These are phyloP conservation scores for Bombus superbus DNA, from an alignment of 1,140 invertebrate genomes.

Conservation along the genomic window DNA sequence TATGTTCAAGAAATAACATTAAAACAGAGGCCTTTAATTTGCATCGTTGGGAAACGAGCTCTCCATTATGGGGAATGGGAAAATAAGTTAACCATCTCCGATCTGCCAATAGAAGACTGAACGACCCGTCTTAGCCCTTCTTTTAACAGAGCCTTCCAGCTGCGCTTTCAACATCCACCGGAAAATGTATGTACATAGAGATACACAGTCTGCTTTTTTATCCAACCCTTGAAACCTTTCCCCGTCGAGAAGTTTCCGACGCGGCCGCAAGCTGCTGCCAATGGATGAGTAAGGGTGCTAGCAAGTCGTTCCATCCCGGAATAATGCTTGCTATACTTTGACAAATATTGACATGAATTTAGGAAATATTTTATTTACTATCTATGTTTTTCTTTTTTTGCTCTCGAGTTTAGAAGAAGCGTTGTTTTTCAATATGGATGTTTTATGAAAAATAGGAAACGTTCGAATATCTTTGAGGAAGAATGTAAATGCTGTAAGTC, in stretches of 20 bases:
- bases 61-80: slow-evolving; percentile 35
- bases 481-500: too few relatives aligned
- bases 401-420: too few relatives aligned
- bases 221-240: not conserved
- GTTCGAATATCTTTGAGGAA: too few relatives aligned
- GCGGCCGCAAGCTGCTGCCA: slow-evolving; percentile 55
- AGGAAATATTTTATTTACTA: not conserved
- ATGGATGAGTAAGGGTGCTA: slow-evolving; percentile 13
- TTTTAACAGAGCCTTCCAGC: slow-evolving; percentile 44
- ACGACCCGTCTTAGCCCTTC: slow-evolving; percentile 56
- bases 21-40: not conserved
- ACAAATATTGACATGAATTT: not conserved
- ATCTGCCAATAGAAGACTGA: slow-evolving; percentile 47
- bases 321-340: not conserved
- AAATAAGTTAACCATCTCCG: slow-evolving; percentile 61
- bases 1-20: not conserved
- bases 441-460: too few relatives aligned
- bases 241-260: slow-evolving; percentile 19
- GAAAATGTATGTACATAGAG: slow-evolving; percentile 54
- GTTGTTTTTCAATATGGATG: too few relatives aligned
- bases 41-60: slow-evolving; percentile 24
- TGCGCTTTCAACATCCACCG: slow-evolving; percentile 41
- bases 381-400: too few relatives aligned
- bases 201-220: slow-evolving; percentile 55
- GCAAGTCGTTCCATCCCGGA: slow-evolving; percentile 4